Evolutionary conservation across 2,797 vertebrate genomes (phyloP).

Genomic region (Catharus ustulatus): DNA sequence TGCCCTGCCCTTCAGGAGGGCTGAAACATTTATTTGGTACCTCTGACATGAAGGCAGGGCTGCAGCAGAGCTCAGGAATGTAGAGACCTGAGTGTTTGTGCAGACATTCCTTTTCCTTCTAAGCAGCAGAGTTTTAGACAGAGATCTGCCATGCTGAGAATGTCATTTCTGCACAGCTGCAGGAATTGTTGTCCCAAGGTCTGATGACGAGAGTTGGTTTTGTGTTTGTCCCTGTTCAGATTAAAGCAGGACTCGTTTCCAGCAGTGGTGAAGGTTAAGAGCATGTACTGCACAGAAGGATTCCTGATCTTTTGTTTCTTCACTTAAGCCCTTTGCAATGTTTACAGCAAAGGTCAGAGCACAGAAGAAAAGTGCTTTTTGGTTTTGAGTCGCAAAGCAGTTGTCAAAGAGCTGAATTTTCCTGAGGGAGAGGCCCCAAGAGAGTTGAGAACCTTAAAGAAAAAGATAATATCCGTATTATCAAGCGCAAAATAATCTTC

Average conservation of each 20-base stretch:
- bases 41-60: neutral
- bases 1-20: neutral
- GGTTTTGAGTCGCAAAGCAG: neutral
- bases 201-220: conserved; percentile 37
- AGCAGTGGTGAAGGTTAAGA: conserved; percentile 40
- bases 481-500: neutral
- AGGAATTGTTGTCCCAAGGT: conserved; percentile 50
- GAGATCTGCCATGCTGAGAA: neutral
- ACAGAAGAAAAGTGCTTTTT: conserved; percentile 10
- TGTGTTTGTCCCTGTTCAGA: conserved; percentile 22
- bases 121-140: neutral
- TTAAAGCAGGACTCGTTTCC: neutral
- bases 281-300: neutral
- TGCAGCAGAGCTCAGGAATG: neutral
- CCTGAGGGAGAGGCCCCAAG: neutral
- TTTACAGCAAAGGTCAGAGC: neutral
- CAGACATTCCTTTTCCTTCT: neutral
- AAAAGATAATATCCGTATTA: neutral
- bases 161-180: conserved; percentile 28
- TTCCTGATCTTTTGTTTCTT: conserved; percentile 32
- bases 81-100: neutral
- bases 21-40: neutral
- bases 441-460: neutral
- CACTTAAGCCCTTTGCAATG: neutral
- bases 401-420: conserved; percentile 29